These are phyloP conservation scores for Manis javanica DNA, from an alignment of 2,797 vertebrate species.

Conservation along the genomic window DNA sequence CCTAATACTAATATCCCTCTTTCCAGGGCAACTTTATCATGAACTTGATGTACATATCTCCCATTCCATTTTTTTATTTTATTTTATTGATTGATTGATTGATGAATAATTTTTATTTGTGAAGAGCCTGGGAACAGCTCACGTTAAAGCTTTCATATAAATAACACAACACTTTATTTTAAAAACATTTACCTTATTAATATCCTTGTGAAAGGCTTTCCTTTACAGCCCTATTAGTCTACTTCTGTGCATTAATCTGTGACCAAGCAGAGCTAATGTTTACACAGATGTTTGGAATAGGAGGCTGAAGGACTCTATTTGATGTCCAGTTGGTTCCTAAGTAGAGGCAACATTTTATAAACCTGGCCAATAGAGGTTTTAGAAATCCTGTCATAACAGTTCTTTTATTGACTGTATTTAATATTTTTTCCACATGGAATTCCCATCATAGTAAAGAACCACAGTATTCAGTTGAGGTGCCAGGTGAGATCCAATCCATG, in stretches of 20 bases:
- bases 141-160: slow-evolving; percentile 10
- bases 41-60: neutral
- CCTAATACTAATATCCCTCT: neutral
- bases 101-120: slow-evolving; percentile 27
- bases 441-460: neutral
- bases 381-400: slow-evolving; percentile 4
- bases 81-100: neutral
- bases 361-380: neutral
- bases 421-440: neutral
- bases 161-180: slow-evolving; percentile 52
- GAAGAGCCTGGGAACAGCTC: slow-evolving; percentile 12
- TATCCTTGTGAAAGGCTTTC: slow-evolving; percentile 52
- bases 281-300: slow-evolving; percentile 66
- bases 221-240: slow-evolving; percentile 32
- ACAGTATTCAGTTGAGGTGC: neutral
- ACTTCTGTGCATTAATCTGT: slow-evolving; percentile 57
- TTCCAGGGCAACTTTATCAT: neutral
- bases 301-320: neutral
- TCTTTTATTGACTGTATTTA: neutral
- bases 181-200: slow-evolving; percentile 43
- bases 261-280: slow-evolving; percentile 47
- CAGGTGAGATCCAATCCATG: neutral
- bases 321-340: slow-evolving; percentile 1
- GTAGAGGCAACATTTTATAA: slow-evolving; percentile 19
- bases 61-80: neutral